Conservation (phyloP, 30 jellyfish, hydroid and myxozoan species). For the Catostylus mosaicus region DNA sequence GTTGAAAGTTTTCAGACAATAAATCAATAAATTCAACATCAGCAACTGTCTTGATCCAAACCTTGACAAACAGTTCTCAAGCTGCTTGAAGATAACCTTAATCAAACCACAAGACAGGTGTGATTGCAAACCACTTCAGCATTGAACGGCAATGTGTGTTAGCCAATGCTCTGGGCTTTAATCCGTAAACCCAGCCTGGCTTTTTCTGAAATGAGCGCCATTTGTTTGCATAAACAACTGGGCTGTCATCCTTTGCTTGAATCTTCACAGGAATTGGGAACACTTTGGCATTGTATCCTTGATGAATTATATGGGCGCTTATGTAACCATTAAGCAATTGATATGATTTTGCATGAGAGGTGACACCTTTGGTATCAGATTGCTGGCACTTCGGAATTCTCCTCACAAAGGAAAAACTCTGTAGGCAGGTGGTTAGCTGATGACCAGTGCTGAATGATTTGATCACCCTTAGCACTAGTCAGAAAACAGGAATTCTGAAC, state of each 20-base stretch:
- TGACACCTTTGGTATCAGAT: not conserved
- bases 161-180: not conserved
- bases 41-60: too few relatives aligned
- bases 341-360: not conserved
- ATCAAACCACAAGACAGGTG: constrained; percentile 63
- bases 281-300: not conserved
- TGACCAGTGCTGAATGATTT: not conserved
- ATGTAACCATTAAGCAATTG: not conserved
- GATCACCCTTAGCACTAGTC: constrained; percentile 52
- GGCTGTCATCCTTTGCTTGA: not conserved
- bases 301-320: not conserved
- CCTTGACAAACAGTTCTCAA: not conserved
- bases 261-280: not conserved
- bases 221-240: not conserved
- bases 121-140: constrained; percentile 57
- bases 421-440: not conserved
- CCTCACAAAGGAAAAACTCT: not conserved
- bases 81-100: not conserved
- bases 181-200: constrained; percentile 44
- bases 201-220: constrained; percentile 42
- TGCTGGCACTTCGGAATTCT: not conserved
- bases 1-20: too few relatives aligned
- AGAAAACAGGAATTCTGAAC: constrained; percentile 57
- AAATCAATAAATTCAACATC: too few relatives aligned
- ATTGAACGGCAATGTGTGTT: not conserved